A percentile compares a stretch with the other conserved stretches of the same genome.
Conservation (phyloP, 2,888 invertebrate species). For the Portevinia maculata region DNA sequence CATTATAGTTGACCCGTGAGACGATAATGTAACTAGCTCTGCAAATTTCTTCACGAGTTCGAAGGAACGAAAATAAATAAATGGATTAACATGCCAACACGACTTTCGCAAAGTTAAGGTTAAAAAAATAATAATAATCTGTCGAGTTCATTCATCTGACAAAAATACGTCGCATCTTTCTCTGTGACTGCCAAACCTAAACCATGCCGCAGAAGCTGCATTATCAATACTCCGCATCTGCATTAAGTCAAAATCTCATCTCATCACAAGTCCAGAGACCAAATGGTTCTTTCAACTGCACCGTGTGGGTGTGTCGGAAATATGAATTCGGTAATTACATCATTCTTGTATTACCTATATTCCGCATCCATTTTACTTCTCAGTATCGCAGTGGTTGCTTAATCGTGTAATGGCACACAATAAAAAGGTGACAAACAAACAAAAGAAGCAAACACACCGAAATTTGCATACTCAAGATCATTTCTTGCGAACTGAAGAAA, state of each 20-base stretch:
- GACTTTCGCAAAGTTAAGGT: too few relatives aligned
- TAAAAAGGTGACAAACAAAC: slow-evolving; percentile 38
- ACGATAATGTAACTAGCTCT: too few relatives aligned
- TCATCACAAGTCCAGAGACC: neutral
- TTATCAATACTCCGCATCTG: slow-evolving; percentile 12
- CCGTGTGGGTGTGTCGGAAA: too few relatives aligned
- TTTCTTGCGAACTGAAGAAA: slow-evolving; percentile 7
- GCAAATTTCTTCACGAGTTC: too few relatives aligned
- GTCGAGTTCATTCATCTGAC: neutral
- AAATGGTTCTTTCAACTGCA: neutral
- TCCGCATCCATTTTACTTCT: neutral
- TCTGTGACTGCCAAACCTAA: too few relatives aligned
- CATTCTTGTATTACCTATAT: slow-evolving; percentile 43
- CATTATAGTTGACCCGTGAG: too few relatives aligned
- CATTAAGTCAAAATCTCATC: slow-evolving; percentile 21
- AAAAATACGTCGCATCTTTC: neutral
- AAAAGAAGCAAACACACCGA: slow-evolving; percentile 10
- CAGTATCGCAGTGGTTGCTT: slow-evolving; percentile 3
- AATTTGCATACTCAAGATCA: slow-evolving; percentile 8
- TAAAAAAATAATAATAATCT: too few relatives aligned
- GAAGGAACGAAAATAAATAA: too few relatives aligned
- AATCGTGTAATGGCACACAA: slow-evolving; percentile 16
- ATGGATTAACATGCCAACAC: too few relatives aligned
- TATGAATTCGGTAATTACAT: slow-evolving; percentile 25
- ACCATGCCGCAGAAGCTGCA: slow-evolving; percentile 14